Conservation (phyloP, 2,113 vertebrate genomes). For the Morone chrysops region DNA sequence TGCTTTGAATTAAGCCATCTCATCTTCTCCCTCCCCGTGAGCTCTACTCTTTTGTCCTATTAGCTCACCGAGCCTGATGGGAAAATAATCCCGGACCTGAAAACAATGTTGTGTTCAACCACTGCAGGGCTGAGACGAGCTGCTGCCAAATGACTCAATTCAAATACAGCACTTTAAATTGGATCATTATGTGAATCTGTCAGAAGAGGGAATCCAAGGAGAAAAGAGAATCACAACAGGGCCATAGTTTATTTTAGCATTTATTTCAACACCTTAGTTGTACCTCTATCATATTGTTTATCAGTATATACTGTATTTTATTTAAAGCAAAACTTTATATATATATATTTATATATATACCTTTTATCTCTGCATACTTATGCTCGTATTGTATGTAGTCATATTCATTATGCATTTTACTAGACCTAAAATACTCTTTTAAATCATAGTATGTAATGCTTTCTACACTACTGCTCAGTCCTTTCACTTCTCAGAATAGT, state of each 20-base stretch:
- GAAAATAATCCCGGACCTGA: conserved; percentile 66
- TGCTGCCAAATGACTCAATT: conserved; percentile 68
- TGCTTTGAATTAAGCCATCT: conserved; percentile 68
- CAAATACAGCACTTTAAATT: conserved; percentile 56
- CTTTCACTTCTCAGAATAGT: conserved; percentile 50
- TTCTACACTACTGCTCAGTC: conserved; percentile 79
- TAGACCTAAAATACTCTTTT: conserved; percentile 85
- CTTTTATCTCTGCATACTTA: conserved; percentile 83
- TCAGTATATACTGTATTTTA: conserved; percentile 78
- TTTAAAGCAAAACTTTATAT: conserved; percentile 81
- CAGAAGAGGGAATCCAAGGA: conserved; percentile 51
- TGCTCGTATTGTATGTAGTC: conserved; percentile 77
- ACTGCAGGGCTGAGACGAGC: conserved; percentile 45
- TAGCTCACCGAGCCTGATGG: conserved; percentile 64
- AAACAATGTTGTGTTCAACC: conserved; percentile 59
- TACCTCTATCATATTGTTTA: conserved; percentile 80
- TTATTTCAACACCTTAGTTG: conserved; percentile 86
- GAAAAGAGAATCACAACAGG: conserved; percentile 65
- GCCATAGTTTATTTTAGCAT: conserved; percentile 75
- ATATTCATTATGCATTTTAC: conserved; percentile 80
- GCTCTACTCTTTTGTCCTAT: conserved; percentile 64
- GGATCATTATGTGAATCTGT: conserved; percentile 64
- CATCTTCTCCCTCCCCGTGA: conserved; percentile 53
- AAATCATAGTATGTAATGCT: conserved; percentile 78
- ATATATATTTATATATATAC: conserved; percentile 73